Conservation (phyloP, 2,888 invertebrate genomes). For the Lypha dubia region DNA sequence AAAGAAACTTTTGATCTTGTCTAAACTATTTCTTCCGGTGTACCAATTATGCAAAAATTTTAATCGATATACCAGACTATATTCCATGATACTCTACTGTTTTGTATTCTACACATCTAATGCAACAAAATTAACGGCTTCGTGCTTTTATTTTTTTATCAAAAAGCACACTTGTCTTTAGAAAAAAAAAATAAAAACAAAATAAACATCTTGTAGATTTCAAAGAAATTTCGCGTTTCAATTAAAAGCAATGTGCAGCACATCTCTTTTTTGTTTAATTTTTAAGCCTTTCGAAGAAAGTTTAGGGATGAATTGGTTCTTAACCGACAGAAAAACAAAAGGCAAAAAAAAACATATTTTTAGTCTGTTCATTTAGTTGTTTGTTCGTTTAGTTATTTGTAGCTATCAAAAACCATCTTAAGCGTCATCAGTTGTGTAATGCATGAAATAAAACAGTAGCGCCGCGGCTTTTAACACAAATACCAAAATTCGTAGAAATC, state of each 20-base stretch:
- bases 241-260: constrained; percentile 65
- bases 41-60: constrained; percentile 29
- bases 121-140: constrained; percentile 21
- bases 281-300: constrained; percentile 69
- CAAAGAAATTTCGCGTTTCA: constrained; percentile 68
- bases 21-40: constrained; percentile 22
- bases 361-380: constrained; percentile 22
- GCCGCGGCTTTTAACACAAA: constrained; percentile 75
- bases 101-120: constrained; percentile 30
- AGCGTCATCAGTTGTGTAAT: constrained; percentile 73
- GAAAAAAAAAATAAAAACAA: constrained; percentile 48
- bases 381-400: constrained; percentile 23
- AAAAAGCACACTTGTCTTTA: constrained; percentile 46
- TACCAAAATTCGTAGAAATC: constrained; percentile 81
- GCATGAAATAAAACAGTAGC: constrained; percentile 80
- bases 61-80: constrained; percentile 37
- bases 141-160: constrained; percentile 52
- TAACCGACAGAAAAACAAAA: constrained; percentile 43
- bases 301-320: constrained; percentile 66
- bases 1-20: background rate
- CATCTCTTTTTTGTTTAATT: constrained; percentile 22
- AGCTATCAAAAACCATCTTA: constrained; percentile 63
- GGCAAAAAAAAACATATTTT: constrained; percentile 19
- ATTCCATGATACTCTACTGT: constrained; percentile 11
- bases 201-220: constrained; percentile 65